Evolutionary conservation across 2,113 vertebrate genomes (phyloP), one percentile per base, ranked within the genome.

Genomic region (Drymodes brunneopygia): DNA sequence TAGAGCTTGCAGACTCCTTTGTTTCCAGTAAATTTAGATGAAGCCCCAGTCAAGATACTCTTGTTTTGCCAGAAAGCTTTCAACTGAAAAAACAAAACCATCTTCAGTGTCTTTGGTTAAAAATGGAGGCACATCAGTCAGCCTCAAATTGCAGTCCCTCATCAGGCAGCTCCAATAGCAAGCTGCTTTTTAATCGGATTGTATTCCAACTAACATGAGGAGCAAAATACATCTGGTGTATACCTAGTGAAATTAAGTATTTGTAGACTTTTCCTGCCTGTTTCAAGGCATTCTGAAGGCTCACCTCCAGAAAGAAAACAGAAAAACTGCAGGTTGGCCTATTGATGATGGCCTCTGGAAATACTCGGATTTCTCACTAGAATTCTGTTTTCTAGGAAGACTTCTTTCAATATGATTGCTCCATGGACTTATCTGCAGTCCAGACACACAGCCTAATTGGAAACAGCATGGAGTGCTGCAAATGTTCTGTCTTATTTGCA

Each of bases 391-490:
- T 95, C 84, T 94, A 89, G 82, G 81, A 80, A 77, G 65, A 70
- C 67, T 92, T 93, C 79, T 75, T 84, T 72, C 25, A 7, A 18
- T 83, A 22, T 16, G 64, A 77, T 88, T 45, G 44, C 75, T 91
- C 70, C 71, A 2, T 27, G 78, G 72, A 44, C 78, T 95, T 94
- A 89, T 94, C 87, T 96, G 65, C 94, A 92, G 96, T 88, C 57
- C 77, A 94, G 72, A 88, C 84, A 89, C 91, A 31, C 66, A 73
- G 60, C 72, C 90, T 97, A 97, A 98, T 97, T 97, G 97, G 94
- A 98, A 97, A 96, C 95, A 97, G 92, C 24, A 60, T 82, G 92
- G 87, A 80, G 70, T 96, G 88, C 88, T 97, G 93, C 94, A 94
- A 89, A 92, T 71, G 81, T 95, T 95, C 85, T 92, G 71, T 96